Conservation (phyloP, 1,140 invertebrate species). For the Branchinecta lynchi region DNA sequence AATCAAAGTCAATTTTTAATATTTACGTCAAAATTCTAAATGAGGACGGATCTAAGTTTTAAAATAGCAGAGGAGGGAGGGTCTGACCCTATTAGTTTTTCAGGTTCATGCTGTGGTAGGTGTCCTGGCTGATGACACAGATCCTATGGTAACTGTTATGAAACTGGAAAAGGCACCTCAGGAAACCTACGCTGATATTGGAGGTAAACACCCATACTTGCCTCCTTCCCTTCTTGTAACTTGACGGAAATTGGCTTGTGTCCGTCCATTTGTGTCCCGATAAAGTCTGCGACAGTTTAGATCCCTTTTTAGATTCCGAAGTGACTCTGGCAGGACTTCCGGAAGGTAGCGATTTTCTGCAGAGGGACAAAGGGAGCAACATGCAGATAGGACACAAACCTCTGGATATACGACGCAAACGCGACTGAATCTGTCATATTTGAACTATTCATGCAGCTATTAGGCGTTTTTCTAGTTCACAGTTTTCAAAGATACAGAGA, state of each 20-base stretch:
- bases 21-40: too few species aligned
- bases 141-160: conserved; percentile 99
- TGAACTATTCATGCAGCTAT: too few species aligned
- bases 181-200: conserved; percentile 99
- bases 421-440: too few species aligned
- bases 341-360: neutral
- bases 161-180: conserved; percentile 99
- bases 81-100: conserved; percentile 12
- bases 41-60: too few species aligned
- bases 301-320: neutral
- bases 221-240: neutral
- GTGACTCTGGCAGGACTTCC: neutral
- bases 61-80: too few species aligned
- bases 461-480: too few species aligned
- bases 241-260: neutral
- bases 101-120: conserved; percentile 91
- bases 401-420: too few species aligned
- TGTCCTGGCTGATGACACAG: conserved; percentile 96
- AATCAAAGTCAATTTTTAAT: too few species aligned
- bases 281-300: neutral
- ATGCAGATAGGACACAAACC: too few species aligned
- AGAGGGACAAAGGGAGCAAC: too few species aligned
- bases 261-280: neutral
- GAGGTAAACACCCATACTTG: conserved; percentile 38
- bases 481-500: too few species aligned